These are phyloP conservation scores for Phenganax stokvisi DNA, from an alignment of 92 coral and sea anemone species.

Conservation along the genomic window DNA sequence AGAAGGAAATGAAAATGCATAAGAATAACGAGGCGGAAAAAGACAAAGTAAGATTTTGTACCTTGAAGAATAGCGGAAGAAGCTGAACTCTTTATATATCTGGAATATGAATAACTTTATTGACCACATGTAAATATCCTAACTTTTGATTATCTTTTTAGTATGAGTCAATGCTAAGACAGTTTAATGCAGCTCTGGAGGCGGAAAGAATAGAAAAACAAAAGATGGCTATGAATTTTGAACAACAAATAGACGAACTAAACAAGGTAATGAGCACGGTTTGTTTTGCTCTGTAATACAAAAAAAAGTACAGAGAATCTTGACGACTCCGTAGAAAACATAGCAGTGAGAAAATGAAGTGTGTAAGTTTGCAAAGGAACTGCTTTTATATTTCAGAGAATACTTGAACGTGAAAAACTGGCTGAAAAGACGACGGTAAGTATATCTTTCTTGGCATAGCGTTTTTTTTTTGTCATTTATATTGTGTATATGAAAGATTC, in stretches of 20 bases:
- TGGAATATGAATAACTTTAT: background rate
- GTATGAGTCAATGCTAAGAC: conserved; percentile 67
- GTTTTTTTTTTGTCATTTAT: background rate
- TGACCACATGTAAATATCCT: background rate
- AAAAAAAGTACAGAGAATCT: too few species aligned
- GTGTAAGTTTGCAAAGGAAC: background rate
- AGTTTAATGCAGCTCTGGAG: conserved; percentile 67
- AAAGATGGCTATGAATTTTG: conserved; percentile 46
- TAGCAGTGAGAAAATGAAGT: background rate
- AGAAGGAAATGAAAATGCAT: conserved; percentile 61
- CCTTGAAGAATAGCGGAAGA: background rate
- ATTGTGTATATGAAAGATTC: background rate
- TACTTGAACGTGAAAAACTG: conserved; percentile 54
- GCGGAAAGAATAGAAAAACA: conserved; percentile 64
- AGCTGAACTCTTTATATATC: too few species aligned
- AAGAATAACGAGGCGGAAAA: conserved; percentile 67
- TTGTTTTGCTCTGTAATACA: background rate
- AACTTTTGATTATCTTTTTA: conserved; percentile 12
- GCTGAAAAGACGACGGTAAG: conserved; percentile 47
- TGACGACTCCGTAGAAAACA: too few species aligned
- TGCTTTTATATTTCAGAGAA: conserved; percentile 44
- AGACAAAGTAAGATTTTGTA: conserved; percentile 52
- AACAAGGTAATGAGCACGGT: conserved; percentile 21
- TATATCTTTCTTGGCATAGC: background rate
- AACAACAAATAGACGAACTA: conserved; percentile 43